Evolutionary conservation across 2,888 invertebrate species (phyloP), one percentile per base, ranked within the genome.

Genomic region (Spicauda simplicius): DNA sequence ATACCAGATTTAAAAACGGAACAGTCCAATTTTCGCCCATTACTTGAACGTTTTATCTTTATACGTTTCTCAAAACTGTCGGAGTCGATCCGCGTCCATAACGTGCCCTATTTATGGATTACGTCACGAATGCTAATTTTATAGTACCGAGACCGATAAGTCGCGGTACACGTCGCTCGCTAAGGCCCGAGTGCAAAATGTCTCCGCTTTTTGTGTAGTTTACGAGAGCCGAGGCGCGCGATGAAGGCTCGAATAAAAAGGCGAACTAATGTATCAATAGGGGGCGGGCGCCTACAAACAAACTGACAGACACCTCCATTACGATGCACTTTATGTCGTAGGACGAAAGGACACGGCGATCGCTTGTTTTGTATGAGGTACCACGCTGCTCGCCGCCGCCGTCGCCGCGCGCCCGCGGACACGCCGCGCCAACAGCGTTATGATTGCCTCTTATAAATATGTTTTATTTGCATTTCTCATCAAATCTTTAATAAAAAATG

Each of bases 51-150:
- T 48, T 59, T 48, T 48, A 48, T 48, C 25, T 48, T 50, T 50
- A 18, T 18, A 18, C 18, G 18, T 48, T 18, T 50, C 50, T 50
- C n/a, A 50, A 50, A 50, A 50, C 10, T 10, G 18, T 18, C 18
- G 45, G n/a, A n/a, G 45, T 18, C 50, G 50, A 18, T 16, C 50
- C 59, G 7, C 59, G 25, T 30, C 48, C 48, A 59, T 59, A 59
- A 59, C 48, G 59, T 30, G 12, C 48, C 16, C 25, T 59, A 16
- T 59, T 59, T 59, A 59, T 59, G 48, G 58, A 58, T 25, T n/a
- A 48, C 25, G 25, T 16, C 48, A n/a, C 59, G 25, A 48, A 58
- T 30, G 59, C 59, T 59, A 59, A 59, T 59, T 59, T 58, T 58
- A 58, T 58, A 20, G 57, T 33, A 58, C n/a, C 45, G 57, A 45